Evolutionary conservation across 2,797 vertebrate species (phyloP).

Genomic region (Echeneis naucrates): DNA sequence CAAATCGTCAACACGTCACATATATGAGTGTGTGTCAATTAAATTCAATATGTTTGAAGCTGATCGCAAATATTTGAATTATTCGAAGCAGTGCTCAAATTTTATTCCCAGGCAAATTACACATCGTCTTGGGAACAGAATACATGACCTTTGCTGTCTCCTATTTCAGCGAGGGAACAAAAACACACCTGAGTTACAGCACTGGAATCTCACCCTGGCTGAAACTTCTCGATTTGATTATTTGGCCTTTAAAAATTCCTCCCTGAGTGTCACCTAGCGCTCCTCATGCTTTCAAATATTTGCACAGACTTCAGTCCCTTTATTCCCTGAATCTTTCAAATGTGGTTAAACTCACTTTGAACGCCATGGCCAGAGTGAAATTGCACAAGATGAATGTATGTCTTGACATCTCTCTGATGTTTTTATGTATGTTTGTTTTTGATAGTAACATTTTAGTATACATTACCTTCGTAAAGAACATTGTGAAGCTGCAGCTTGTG

Average conservation of each 20-base stretch:
- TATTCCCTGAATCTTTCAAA: constrained; percentile 9
- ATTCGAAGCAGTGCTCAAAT: constrained; percentile 21
- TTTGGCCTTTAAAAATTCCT: background rate
- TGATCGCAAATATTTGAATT: constrained; percentile 21
- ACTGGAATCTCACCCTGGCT: background rate
- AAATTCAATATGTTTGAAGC: background rate
- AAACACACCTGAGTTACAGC: background rate
- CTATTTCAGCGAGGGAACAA: background rate
- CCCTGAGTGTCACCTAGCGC: background rate
- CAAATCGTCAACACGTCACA: background rate
- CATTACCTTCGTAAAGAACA: constrained; percentile 40
- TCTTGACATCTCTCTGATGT: constrained; percentile 43
- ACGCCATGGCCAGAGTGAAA: constrained; percentile 28
- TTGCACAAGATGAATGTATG: constrained; percentile 59
- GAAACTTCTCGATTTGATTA: background rate
- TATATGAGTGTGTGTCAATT: background rate
- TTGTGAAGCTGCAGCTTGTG: constrained; percentile 44
- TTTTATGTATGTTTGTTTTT: constrained; percentile 56
- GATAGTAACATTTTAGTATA: constrained; percentile 47
- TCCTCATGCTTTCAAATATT: constrained; percentile 29
- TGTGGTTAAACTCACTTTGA: constrained; percentile 1
- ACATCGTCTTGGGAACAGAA: background rate
- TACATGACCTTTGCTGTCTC: background rate
- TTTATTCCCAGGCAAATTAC: background rate
- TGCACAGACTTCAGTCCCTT: background rate